A percentile compares a stretch with the other conserved stretches of the same genome.
phyloP scores from a whole-genome alignment of 2,888 invertebrate species.

The Rotaria macrura region DNA sequence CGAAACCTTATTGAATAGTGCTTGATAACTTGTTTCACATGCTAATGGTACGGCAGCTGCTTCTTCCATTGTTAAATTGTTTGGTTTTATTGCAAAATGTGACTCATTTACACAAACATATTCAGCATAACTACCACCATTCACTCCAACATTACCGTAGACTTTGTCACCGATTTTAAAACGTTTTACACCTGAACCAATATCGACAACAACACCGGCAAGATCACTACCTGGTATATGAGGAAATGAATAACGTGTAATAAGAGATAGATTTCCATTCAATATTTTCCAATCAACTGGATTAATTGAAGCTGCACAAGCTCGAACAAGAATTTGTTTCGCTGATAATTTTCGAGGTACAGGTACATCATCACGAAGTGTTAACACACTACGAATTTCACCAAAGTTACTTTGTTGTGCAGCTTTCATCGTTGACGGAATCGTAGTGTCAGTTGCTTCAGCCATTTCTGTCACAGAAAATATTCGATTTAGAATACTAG shows the following conservation, averaged over 20 bases:
- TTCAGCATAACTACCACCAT: neutral
- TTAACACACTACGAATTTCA: neutral
- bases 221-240: neutral
- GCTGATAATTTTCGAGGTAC: neutral
- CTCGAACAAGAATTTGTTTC: neutral
- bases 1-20: neutral
- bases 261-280: neutral
- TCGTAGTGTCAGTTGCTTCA: neutral
- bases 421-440: neutral
- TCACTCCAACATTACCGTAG: neutral
- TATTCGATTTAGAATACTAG: neutral
- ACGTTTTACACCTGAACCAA: neutral
- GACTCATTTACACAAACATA: neutral
- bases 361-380: neutral
- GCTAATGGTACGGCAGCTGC: conserved; percentile 1
- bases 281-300: conserved; percentile 2
- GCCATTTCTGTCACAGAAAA: neutral
- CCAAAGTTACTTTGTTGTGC: neutral
- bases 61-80: neutral
- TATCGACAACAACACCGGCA: neutral
- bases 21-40: conserved; percentile 7
- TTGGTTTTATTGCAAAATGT: neutral
- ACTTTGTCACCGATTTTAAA: neutral
- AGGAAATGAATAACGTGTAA: neutral
- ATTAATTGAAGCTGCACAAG: neutral